phyloP scores from a whole-genome alignment of 1,140 invertebrate genomes.

The Drosophila parabipectinata region DNA sequence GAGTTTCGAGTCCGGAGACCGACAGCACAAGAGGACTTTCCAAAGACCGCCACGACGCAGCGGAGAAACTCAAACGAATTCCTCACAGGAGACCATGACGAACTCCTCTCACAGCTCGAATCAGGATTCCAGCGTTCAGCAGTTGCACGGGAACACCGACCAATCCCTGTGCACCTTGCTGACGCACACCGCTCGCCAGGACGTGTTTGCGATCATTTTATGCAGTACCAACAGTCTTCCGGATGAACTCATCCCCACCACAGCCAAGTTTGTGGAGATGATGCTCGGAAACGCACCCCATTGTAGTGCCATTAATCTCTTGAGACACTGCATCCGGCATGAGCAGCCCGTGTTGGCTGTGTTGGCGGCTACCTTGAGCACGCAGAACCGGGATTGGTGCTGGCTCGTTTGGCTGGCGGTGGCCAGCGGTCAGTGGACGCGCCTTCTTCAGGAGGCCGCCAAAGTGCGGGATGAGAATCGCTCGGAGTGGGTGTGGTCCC shows the following conservation, averaged over 20 bases:
- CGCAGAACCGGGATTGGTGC: slow-evolving; percentile 78
- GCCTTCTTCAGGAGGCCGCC: slow-evolving; percentile 38
- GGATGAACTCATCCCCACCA: slow-evolving; percentile 42
- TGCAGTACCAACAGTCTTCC: slow-evolving; percentile 54
- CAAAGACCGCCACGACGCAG: slow-evolving; percentile 49
- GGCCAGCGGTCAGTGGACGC: slow-evolving; percentile 80
- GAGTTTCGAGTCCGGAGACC: slow-evolving; percentile 53
- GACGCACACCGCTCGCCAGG: slow-evolving; percentile 45
- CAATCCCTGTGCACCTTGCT: slow-evolving; percentile 56
- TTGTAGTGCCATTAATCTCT: slow-evolving; percentile 83
- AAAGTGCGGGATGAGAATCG: slow-evolving; percentile 31
- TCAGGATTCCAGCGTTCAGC: slow-evolving; percentile 49
- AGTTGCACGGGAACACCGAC: slow-evolving; percentile 28
- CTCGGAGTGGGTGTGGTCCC: slow-evolving; percentile 51
- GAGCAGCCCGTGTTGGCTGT: slow-evolving; percentile 85
- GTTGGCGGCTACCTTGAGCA: slow-evolving; percentile 84
- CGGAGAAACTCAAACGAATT: slow-evolving; percentile 51
- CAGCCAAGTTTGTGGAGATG: slow-evolving; percentile 55
- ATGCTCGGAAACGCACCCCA: slow-evolving; percentile 47
- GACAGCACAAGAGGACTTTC: slow-evolving; percentile 49
- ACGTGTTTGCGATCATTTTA: slow-evolving; percentile 75
- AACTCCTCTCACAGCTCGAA: slow-evolving; percentile 63
- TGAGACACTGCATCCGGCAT: slow-evolving; percentile 73
- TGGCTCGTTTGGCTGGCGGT: slow-evolving; percentile 86
- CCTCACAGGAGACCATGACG: slow-evolving; percentile 72